Evolutionary conservation across 2,888 invertebrate genomes (phyloP), one percentile per base, ranked within the genome.

Genomic region (Leptarthrus brevirostris): DNA sequence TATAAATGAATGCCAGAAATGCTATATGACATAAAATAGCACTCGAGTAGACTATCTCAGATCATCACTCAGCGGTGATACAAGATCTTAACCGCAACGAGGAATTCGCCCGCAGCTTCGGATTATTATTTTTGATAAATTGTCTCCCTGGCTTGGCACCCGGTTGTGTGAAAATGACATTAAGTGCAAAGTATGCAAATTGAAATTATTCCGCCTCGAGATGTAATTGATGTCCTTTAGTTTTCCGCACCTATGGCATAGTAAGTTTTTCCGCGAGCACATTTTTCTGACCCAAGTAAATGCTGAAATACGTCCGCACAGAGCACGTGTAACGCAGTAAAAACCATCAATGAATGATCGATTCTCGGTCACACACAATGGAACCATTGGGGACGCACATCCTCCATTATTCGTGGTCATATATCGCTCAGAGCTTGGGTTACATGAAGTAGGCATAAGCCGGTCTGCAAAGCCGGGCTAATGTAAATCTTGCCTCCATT

Each of bases 351-450:
- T 74, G 73, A 73, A 75, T 66, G 73, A 77, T 74, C 75, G 64
- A 76, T 76, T 73, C 58, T 74, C 76, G 73, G 70, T 74, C 74
- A 61, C 73, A 74, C 74, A 78, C 76, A 79, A 78, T 77, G 74
- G 77, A 74, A 69, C 74, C 78, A 78, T 78, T 78, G 77, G 77
- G 79, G 77, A 78, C 78, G 76, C 77, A 78, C 78, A 78, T 79
- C 79, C 79, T 78, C 79, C 75, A 78, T 77, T 71, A 54, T 53
- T 53, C 71, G 34, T 54, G 54, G 36, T 54, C 54, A 14, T 53
- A 54, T 53, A 54, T 54, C 53, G 40, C 34, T 36, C 54, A 54
- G 30, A 71, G 54, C 54, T 71, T 71, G 18, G 22, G 24, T 71
- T 71, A 36, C 71, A 36, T 54, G 20, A 71, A 71, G 24, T 54